Base-by-base conservation (phyloP, 2,797 vertebrate species). In the Bovichtus variegatus region DNA sequence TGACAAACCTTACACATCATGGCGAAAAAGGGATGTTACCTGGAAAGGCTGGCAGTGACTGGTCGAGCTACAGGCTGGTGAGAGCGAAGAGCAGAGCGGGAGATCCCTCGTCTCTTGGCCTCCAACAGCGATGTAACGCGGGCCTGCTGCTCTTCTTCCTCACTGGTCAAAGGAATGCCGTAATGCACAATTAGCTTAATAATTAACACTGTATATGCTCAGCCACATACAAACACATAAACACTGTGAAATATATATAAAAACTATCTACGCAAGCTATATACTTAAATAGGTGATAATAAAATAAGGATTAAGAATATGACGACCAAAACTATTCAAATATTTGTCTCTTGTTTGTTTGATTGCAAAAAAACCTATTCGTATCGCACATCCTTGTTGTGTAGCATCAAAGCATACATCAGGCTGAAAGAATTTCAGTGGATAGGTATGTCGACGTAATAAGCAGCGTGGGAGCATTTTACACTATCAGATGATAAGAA, bases 41-140 rank as follows among this genome's bases (percentile, higher is more conserved):
- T 96, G 85, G 97, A 94, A 50, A 97, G 89, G 59, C 96, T 95
- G 69, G 96, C 84, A 62, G 96, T 92, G 80, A 99, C 47, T 0
- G 98, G 98, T 87, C 97, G 94, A 67, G 98, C 98, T 71, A 99
- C 98, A 0, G 98, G 98, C 83, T 97, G 97, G 87, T 99, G 98
- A 38, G 98, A 99, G 23, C 96, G 96, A 81, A 99, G 92, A 0
- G 98, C 98, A 2, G 98, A 99, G 74, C 91, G 96, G 55, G 98
- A 99, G 43, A 99, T 96, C 31, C 95, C 93, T 82, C 96, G 96
- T 74, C 97, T 95, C 90, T 98, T 99, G 72, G 95, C 91, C 69
- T 97, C 97, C 86, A 98, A 58, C 47, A 96, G 94, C 0, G 96
- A 97, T 0, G 94, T 93, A 61, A 91, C 93, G 5, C 78, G 88